Base-by-base conservation (phyloP, 1,140 invertebrate species). In the Aporrectodea caliginosa region DNA sequence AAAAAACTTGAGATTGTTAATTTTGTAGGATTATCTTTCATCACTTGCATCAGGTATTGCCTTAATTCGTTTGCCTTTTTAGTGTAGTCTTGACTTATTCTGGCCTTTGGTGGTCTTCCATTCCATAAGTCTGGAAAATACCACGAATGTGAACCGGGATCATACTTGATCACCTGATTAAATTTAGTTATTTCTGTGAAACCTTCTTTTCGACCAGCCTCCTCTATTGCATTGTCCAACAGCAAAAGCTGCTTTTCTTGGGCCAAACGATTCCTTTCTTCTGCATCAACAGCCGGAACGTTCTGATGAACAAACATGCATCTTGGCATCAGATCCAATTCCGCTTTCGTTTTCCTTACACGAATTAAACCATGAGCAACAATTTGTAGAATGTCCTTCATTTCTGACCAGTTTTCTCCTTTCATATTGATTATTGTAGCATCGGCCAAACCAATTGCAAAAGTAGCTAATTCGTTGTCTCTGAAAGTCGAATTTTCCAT, bases 281-380 rank as follows among this genome's bases (percentile, higher is more conserved):
- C 70, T 12, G 27, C 6, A 58, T 72, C 70, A 72, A 27, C 6
- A 27, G n/a, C 70, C 14, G 70, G 27, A 29, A 72, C 27, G 6
- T 72, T 72, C 32, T 72, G 70, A 32, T 72, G 70, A 12, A 72
- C 70, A 72, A 72, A 72, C 2, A 72, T 27, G 70, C 70, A 72
- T 6, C 32, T 27, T 2, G n/a, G 70, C n/a, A n/a, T n/a, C n/a
- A n/a, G n/a, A 2, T 72, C 32, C 6, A 2, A 12, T 27, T 72
- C 14, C 6, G 2, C 6, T 72, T 72, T 72, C 14, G 31, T 32
- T 32, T 29, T 6, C 27, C 32, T 72, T 12, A 72, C 27, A 14
- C 70, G 70, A 27, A 72, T 2, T 14, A 72, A 27, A 29, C n/a
- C 32, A 72, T 12, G 27, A 14, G 27, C 70, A 72, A 72, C 70